Evolutionary conservation across 2,888 invertebrate genomes (phyloP).

Genomic region (Laspeyria flexula): DNA sequence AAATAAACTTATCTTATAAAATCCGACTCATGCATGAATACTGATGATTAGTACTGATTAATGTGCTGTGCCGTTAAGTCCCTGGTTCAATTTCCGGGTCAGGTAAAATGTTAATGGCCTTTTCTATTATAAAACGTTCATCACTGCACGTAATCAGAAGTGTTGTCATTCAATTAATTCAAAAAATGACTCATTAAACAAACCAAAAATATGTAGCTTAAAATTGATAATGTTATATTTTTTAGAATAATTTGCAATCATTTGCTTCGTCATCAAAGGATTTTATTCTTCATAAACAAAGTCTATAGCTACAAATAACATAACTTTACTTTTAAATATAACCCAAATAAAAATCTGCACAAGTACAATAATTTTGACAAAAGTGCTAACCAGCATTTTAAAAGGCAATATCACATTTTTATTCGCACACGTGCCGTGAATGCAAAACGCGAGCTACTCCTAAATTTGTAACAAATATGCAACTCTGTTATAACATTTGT

Average conservation of each 20-base stretch:
- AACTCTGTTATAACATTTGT: constrained; percentile 9
- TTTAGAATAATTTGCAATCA: too few relatives aligned
- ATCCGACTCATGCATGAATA: neutral
- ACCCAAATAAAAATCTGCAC: neutral
- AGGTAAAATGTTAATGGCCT: neutral
- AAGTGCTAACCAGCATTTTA: constrained; percentile 11
- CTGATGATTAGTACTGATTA: too few relatives aligned
- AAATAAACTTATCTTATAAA: too few relatives aligned
- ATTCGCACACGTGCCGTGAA: constrained; percentile 6
- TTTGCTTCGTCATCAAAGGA: too few relatives aligned
- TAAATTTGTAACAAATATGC: constrained; percentile 10
- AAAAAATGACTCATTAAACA: neutral
- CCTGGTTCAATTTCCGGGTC: neutral
- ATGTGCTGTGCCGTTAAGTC: neutral
- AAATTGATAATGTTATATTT: too few relatives aligned
- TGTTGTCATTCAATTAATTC: neutral
- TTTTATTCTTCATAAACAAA: too few relatives aligned
- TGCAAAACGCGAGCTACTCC: constrained; percentile 4
- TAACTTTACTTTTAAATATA: neutral
- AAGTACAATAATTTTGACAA: constrained; percentile 4
- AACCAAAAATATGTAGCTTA: too few relatives aligned
- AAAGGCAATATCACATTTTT: constrained; percentile 8
- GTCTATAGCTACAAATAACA: neutral
- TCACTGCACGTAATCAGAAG: neutral
- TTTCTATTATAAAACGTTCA: neutral